A percentile compares a stretch with the other conserved stretches of the same genome.
Conservation (phyloP, 2,797 vertebrate species). For the Rachycentron canadum region DNA sequence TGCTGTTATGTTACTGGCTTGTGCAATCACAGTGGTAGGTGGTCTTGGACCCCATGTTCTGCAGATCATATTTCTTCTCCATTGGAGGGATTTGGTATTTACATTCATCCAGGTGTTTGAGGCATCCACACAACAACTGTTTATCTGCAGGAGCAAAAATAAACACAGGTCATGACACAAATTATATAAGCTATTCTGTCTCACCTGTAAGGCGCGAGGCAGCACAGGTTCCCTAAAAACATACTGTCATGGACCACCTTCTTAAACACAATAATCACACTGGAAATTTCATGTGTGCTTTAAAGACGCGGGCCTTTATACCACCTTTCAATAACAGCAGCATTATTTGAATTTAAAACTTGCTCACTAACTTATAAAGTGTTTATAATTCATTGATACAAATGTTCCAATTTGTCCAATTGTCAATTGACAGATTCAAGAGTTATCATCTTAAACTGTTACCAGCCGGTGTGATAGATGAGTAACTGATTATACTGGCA, state of each 20-base stretch:
- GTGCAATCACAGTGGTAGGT: slow-evolving; percentile 90
- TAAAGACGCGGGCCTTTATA: not conserved
- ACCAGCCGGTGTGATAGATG: not conserved
- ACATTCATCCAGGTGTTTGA: slow-evolving; percentile 84
- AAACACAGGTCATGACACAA: slow-evolving; percentile 19
- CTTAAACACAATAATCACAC: not conserved
- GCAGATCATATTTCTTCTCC: slow-evolving; percentile 84
- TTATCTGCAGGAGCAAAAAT: slow-evolving; percentile 62
- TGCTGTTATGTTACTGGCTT: slow-evolving; percentile 74
- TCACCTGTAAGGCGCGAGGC: slow-evolving; percentile 15
- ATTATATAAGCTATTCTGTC: not conserved
- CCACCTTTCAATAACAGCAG: not conserved
- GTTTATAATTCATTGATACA: not conserved
- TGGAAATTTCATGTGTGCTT: slow-evolving; percentile 5
- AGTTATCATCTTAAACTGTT: not conserved
- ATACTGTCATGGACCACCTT: not conserved
- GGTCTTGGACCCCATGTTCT: slow-evolving; percentile 73
- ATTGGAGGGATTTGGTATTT: slow-evolving; percentile 80
- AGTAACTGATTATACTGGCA: not conserved
- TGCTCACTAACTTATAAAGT: not conserved
- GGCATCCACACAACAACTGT: slow-evolving; percentile 75
- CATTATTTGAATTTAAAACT: not conserved
- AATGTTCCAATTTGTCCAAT: not conserved
- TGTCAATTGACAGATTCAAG: not conserved
- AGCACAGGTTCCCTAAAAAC: not conserved